Conservation (phyloP, 1,140 invertebrate genomes). For the Ladona fulva region DNA sequence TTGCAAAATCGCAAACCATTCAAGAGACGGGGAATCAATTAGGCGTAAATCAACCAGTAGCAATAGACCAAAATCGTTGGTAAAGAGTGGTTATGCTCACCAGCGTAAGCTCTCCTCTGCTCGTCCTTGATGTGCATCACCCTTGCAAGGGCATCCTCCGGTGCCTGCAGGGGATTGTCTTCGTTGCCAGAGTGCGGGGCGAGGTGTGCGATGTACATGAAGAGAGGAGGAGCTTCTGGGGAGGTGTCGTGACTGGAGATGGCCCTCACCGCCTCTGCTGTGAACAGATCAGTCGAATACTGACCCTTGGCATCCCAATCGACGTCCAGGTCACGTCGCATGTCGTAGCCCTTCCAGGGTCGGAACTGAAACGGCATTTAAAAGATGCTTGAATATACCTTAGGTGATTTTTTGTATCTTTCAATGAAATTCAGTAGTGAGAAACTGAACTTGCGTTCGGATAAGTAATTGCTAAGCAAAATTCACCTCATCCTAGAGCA, state of each 20-base stretch:
- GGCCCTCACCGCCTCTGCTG: conserved; percentile 56
- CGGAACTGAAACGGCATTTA: conserved; percentile 26
- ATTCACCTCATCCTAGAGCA: no score
- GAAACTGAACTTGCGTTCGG: no score
- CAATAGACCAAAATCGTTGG: no score
- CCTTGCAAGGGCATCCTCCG: conserved; percentile 56
- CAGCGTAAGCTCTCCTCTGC: conserved; percentile 66
- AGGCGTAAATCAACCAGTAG: no score
- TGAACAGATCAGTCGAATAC: conserved; percentile 72
- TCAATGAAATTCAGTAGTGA: no score
- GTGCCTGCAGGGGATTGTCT: conserved; percentile 63
- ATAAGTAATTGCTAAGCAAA: no score
- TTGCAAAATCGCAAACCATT: no score
- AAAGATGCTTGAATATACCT: conserved; percentile 27
- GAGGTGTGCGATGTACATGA: conserved; percentile 70
- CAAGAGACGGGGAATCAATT: no score
- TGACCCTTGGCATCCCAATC: conserved; percentile 48
- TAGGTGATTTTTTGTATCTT: no score
- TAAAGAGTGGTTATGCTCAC: conserved; percentile 36
- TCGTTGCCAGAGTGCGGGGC: conserved; percentile 67
- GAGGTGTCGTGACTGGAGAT: conserved; percentile 52
- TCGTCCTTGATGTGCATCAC: conserved; percentile 66
- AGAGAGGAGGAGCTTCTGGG: conserved; percentile 47
- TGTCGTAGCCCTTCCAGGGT: conserved; percentile 50
- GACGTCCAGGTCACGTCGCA: conserved; percentile 51